Percentiles rank a stretch among this genome's conserved stretches.
Evolutionary conservation across 2,113 vertebrate species (phyloP).

Genomic region (Tachysurus vachellii): DNA sequence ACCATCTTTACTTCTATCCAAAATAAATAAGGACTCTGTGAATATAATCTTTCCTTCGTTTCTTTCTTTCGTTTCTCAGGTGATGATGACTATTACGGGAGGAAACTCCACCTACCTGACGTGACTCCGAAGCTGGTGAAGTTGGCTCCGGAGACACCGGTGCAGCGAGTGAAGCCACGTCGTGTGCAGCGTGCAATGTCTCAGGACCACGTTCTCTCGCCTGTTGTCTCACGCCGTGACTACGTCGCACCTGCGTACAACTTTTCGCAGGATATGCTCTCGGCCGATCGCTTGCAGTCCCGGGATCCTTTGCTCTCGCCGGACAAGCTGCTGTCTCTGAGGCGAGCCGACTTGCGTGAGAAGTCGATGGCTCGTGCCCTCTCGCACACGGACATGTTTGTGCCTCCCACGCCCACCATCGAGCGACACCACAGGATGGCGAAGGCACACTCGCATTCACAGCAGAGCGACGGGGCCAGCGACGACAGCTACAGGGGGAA

Average conservation of each 20-base stretch:
- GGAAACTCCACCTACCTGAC: slow-evolving; percentile 86
- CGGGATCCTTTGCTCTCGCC: slow-evolving; percentile 96
- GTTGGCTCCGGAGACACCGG: slow-evolving; percentile 78
- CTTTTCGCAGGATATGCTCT: slow-evolving; percentile 88
- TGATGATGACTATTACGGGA: slow-evolving; percentile 91
- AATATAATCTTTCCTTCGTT: background rate
- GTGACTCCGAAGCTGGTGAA: slow-evolving; percentile 87
- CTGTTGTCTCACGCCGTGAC: slow-evolving; percentile 77
- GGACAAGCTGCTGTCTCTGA: slow-evolving; percentile 73
- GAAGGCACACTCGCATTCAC: slow-evolving; percentile 94
- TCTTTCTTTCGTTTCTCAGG: slow-evolving; percentile 64
- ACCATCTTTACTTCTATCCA: background rate
- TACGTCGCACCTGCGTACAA: slow-evolving; percentile 81
- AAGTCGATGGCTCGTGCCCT: slow-evolving; percentile 90
- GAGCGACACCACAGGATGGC: slow-evolving; percentile 93
- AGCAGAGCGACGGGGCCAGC: slow-evolving; percentile 77
- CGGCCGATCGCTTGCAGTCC: slow-evolving; percentile 91
- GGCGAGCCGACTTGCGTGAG: slow-evolving; percentile 85
- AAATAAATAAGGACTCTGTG: too few relatives aligned
- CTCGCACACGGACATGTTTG: slow-evolving; percentile 93
- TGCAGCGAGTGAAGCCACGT: slow-evolving; percentile 65
- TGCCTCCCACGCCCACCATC: slow-evolving; percentile 86
- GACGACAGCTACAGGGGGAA: slow-evolving; percentile 69
- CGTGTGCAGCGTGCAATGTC: slow-evolving; percentile 94
- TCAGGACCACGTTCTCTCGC: slow-evolving; percentile 94